Conservation (phyloP, 2,113 vertebrate genomes). For the Forbesichthys papilliferus region DNA sequence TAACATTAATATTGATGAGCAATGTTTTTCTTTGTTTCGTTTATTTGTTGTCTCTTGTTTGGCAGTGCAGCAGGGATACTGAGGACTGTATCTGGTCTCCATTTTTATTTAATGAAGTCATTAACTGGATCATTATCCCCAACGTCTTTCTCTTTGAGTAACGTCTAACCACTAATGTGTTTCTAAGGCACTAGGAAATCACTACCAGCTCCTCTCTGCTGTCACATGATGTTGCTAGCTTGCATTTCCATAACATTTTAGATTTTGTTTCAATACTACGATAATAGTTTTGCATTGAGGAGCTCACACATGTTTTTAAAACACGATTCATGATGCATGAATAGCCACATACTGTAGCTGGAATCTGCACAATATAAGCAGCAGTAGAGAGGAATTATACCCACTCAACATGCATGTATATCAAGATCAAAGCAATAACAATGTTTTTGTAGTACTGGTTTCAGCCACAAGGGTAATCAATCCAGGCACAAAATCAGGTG, state of each 20-base stretch:
- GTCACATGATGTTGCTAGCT: slow-evolving; percentile 4
- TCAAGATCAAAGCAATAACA: no score
- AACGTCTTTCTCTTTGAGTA: background rate
- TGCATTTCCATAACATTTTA: slow-evolving; percentile 37
- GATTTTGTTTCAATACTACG: slow-evolving; percentile 12
- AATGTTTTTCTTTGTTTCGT: slow-evolving; percentile 11
- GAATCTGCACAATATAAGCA: no score
- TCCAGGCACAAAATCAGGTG: no score
- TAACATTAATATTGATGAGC: slow-evolving; percentile 46
- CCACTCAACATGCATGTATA: no score
- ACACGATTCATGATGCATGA: no score
- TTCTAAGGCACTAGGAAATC: background rate
- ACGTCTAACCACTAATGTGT: slow-evolving; percentile 19
- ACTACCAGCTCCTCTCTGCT: background rate
- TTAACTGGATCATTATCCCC: background rate
- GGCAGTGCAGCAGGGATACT: background rate
- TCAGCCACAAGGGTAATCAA: no score
- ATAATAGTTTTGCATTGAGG: no score
- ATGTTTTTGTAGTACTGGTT: no score
- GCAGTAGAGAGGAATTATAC: no score
- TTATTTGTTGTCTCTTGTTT: background rate
- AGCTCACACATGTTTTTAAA: no score
- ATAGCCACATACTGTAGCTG: no score
- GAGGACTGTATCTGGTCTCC: slow-evolving; percentile 14
- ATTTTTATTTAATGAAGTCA: slow-evolving; percentile 14